Percentiles rank a stretch among this genome's conserved stretches.
Conservation (phyloP, 2,888 invertebrate genomes). For the Drosophila colorata region DNA sequence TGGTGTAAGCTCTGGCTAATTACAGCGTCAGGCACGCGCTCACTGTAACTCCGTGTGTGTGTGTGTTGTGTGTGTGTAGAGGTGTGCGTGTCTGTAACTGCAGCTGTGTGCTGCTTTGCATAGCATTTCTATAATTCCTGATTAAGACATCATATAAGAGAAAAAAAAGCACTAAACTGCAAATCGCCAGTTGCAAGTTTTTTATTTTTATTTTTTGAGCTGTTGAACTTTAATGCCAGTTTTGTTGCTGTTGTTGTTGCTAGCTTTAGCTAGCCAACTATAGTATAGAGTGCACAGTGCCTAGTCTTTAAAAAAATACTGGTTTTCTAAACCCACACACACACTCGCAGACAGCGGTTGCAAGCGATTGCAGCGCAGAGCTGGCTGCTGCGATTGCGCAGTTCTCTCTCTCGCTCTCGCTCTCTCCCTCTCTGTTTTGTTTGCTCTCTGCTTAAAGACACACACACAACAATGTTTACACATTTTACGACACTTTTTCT, state of each 20-base stretch:
- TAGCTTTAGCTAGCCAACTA: slow-evolving; percentile 44
- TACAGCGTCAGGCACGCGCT: slow-evolving; percentile 79
- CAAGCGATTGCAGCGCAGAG: slow-evolving; percentile 38
- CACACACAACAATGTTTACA: slow-evolving; percentile 27
- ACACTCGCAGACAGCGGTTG: slow-evolving; percentile 42
- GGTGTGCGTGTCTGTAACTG: slow-evolving; percentile 20
- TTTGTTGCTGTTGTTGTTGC: slow-evolving; percentile 37
- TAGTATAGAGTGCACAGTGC: slow-evolving; percentile 30
- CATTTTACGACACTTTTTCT: slow-evolving; percentile 51
- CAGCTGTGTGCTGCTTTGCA: slow-evolving; percentile 52
- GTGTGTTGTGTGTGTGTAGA: slow-evolving; percentile 14
- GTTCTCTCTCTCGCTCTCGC: slow-evolving; percentile 3
- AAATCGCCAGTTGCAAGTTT: slow-evolving; percentile 47
- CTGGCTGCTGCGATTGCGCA: slow-evolving; percentile 66
- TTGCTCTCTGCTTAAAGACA: slow-evolving; percentile 10
- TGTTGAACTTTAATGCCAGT: slow-evolving; percentile 70
- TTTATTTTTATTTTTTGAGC: slow-evolving; percentile 25
- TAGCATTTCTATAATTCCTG: slow-evolving; percentile 68
- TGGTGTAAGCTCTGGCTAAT: slow-evolving; percentile 72
- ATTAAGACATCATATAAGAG: slow-evolving; percentile 69
- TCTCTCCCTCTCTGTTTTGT: slow-evolving; percentile 4
- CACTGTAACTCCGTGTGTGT: slow-evolving; percentile 29
- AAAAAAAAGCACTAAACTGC: slow-evolving; percentile 29
- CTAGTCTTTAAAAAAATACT: slow-evolving; percentile 64
- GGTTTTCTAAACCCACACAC: slow-evolving; percentile 71